Evolutionary conservation across 2,888 invertebrate genomes (phyloP).

Genomic region (Charanyca ferruginea): DNA sequence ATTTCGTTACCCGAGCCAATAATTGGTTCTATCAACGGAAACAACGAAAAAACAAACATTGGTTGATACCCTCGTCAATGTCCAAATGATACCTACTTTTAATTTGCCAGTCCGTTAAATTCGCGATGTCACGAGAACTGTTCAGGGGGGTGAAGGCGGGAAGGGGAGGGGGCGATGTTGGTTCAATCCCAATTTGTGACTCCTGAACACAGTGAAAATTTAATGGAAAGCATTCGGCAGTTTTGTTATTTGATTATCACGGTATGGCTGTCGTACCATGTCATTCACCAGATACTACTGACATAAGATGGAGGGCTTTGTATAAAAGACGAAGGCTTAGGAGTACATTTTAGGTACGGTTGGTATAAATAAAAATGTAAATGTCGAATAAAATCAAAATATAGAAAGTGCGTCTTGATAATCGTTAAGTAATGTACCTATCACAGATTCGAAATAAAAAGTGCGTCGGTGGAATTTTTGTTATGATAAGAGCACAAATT

Average conservation of each 20-base stretch:
- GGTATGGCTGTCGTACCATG: no score
- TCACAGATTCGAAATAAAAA: not conserved
- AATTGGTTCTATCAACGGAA: constrained; percentile 62
- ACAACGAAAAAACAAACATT: constrained; percentile 61
- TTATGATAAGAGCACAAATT: not conserved
- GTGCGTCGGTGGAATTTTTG: no score
- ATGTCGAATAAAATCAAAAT: not conserved
- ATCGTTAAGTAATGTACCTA: no score
- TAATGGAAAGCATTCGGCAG: constrained; percentile 36
- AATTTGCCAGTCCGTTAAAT: constrained; percentile 80
- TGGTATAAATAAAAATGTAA: no score
- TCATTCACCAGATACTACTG: no score
- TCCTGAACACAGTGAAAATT: constrained; percentile 39
- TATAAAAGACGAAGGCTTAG: no score
- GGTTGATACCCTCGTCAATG: constrained; percentile 80
- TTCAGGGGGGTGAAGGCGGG: constrained; percentile 20
- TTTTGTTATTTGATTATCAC: constrained; percentile 27
- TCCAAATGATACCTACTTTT: constrained; percentile 77
- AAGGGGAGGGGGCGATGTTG: constrained; percentile 35
- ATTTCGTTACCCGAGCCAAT: constrained; percentile 32
- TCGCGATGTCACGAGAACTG: constrained; percentile 70
- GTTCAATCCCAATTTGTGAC: constrained; percentile 65
- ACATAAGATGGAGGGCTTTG: no score
- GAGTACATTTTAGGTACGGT: no score
- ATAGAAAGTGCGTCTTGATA: not conserved